A percentile compares a stretch with the other conserved stretches of the same genome.
These are phyloP conservation scores for Listronotus oregonensis DNA, from an alignment of 1,140 invertebrate species.

Conservation along the genomic window DNA sequence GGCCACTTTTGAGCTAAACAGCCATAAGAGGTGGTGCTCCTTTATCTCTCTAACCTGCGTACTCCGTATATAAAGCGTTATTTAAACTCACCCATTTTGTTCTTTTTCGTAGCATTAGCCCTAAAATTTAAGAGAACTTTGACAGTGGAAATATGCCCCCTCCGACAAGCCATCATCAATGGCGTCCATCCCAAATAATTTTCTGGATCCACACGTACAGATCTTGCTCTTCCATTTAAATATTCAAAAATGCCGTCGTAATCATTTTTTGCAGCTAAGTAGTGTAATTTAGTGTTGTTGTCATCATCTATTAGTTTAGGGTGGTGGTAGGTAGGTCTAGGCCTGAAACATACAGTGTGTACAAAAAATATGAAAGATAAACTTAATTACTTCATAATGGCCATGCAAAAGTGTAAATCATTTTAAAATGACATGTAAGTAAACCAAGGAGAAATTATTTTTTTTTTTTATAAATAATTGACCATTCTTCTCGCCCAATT, in stretches of 20 bases:
- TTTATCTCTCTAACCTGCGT: no score
- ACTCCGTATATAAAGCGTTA: no score
- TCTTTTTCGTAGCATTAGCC: constrained; percentile 55
- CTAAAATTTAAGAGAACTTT: constrained; percentile 55
- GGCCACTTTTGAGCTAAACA: no score
- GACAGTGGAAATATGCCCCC: constrained; percentile 55
- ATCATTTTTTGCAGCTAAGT: constrained; percentile 41
- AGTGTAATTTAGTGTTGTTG: constrained; percentile 49
- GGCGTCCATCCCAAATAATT: constrained; percentile 62
- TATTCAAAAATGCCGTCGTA: constrained; percentile 36
- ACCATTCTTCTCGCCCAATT: no score
- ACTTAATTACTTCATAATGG: no score
- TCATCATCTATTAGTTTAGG: constrained; percentile 44
- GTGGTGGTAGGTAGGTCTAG: constrained; percentile 12
- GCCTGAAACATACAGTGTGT: background rate
- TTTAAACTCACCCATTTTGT: constrained; percentile 59
- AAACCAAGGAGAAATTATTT: no score
- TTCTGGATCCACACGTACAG: constrained; percentile 51
- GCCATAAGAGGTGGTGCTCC: no score
- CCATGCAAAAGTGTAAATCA: background rate
- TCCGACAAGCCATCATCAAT: constrained; percentile 60
- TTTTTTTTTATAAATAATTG: no score
- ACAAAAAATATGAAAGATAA: no score
- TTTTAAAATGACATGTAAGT: no score
- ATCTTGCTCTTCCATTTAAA: constrained; percentile 18